Percentiles rank a stretch among this genome's conserved stretches.
These are phyloP conservation scores for Mionectes olivaceus DNA, from an alignment of 2,797 vertebrate genomes.

Conservation along the genomic window DNA sequence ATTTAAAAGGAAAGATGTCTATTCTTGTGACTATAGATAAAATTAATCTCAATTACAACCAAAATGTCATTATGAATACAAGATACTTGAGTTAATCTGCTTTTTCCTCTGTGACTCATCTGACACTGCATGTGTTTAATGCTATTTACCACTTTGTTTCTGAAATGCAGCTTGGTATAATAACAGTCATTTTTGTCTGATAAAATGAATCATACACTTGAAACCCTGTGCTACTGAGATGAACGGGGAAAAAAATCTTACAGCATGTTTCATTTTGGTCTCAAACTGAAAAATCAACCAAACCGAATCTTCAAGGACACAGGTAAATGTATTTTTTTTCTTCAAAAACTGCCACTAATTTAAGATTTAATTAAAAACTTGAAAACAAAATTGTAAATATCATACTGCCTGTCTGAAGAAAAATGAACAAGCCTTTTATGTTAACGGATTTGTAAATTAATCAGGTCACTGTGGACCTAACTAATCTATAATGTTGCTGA, in stretches of 20 bases:
- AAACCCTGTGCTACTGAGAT: not conserved
- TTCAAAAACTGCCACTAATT: not conserved
- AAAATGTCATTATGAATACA: constrained; percentile 21
- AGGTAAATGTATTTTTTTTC: not conserved
- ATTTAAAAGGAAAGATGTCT: constrained; percentile 83
- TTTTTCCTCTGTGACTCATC: not conserved
- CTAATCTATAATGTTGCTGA: not conserved
- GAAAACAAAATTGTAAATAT: not conserved
- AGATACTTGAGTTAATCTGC: constrained; percentile 22
- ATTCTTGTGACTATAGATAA: constrained; percentile 64
- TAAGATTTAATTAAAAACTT: not conserved
- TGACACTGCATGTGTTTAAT: constrained; percentile 9
- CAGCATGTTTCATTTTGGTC: not conserved
- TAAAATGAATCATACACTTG: not conserved
- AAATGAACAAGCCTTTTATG: not conserved
- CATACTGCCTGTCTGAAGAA: not conserved
- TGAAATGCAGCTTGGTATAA: constrained; percentile 11
- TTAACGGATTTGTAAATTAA: not conserved
- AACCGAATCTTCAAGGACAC: not conserved
- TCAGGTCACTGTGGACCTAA: not conserved
- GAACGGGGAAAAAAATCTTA: not conserved
- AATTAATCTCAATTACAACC: constrained; percentile 50
- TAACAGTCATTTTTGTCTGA: not conserved
- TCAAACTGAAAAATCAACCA: not conserved
- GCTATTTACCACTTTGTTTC: constrained; percentile 10